Evolutionary conservation across 2,888 invertebrate species (phyloP).

Genomic region (Ptychoptera contaminata): DNA sequence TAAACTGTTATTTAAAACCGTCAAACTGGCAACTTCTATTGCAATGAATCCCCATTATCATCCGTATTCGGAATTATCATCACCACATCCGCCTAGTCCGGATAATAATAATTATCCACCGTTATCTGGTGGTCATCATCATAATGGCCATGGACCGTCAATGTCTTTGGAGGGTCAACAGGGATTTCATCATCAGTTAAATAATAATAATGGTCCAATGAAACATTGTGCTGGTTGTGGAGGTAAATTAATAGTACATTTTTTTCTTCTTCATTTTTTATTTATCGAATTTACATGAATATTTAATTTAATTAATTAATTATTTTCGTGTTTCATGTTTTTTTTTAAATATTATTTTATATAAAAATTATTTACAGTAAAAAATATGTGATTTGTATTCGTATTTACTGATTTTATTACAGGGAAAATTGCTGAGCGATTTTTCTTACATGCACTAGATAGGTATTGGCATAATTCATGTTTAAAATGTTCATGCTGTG

Average conservation of each 20-base stretch:
- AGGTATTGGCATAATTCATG: conserved; percentile 93
- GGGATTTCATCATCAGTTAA: conserved; percentile 18
- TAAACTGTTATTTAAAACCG: conserved; percentile 21
- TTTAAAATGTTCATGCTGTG: conserved; percentile 85
- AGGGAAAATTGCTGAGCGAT: conserved; percentile 75
- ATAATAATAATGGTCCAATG: conserved; percentile 32
- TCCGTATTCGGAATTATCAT: conserved; percentile 66
- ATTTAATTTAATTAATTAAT: no score
- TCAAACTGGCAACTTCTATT: conserved; percentile 76
- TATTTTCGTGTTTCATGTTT: no score
- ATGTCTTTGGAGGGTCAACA: conserved; percentile 9
- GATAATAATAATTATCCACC: conserved; percentile 51
- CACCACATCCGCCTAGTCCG: conserved; percentile 60
- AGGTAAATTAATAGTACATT: conserved; percentile 30
- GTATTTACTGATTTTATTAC: conserved; percentile 7
- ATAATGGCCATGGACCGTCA: conserved; percentile 26
- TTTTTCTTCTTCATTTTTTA: no score
- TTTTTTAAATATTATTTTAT: no score
- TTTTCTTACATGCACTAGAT: conserved; percentile 81
- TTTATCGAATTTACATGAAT: no score
- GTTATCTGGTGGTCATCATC: conserved; percentile 32
- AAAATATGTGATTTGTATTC: no score
- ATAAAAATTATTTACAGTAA: no score
- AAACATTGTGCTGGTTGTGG: conserved; percentile 85
- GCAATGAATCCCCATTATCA: conserved; percentile 87